phyloP scores from a whole-genome alignment of 2,113 vertebrate species.

The Ophthalmotilapia sp. region DNA sequence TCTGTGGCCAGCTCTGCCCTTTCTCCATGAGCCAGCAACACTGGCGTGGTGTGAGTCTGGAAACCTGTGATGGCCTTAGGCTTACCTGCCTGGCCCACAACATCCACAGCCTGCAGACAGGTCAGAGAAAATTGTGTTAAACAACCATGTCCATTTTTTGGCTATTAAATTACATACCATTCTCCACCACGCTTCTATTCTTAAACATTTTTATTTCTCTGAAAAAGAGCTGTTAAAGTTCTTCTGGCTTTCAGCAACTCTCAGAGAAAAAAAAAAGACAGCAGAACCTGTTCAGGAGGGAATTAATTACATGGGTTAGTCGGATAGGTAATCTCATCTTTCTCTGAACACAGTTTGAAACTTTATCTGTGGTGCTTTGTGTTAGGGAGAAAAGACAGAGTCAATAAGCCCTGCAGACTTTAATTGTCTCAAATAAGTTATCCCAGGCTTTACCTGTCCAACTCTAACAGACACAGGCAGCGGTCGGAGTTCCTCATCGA shows the following conservation, averaged over 20 bases:
- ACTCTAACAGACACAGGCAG: conserved; percentile 92
- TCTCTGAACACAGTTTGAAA: not conserved
- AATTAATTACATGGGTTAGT: not conserved
- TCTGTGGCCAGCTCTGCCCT: conserved; percentile 95
- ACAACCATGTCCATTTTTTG: not conserved
- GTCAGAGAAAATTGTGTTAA: not conserved
- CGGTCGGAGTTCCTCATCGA: conserved; percentile 91
- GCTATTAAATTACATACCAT: not conserved
- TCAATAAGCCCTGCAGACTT: not conserved
- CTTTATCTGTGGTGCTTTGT: not conserved
- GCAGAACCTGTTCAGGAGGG: not conserved
- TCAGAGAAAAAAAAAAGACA: not conserved
- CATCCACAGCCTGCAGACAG: conserved; percentile 85
- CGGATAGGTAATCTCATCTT: not conserved
- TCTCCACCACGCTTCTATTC: not conserved
- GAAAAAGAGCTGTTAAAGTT: not conserved
- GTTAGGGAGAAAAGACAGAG: not conserved
- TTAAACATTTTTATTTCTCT: not conserved
- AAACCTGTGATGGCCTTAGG: conserved; percentile 99
- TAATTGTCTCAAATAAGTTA: not conserved
- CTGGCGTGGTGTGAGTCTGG: conserved; percentile 98
- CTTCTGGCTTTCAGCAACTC: not conserved
- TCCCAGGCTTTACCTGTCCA: conserved; percentile 81
- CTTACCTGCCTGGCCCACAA: conserved; percentile 96
- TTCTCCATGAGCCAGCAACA: conserved; percentile 92